Base-by-base conservation (phyloP, 2,797 vertebrate species). In the Lacerta bilineata region DNA sequence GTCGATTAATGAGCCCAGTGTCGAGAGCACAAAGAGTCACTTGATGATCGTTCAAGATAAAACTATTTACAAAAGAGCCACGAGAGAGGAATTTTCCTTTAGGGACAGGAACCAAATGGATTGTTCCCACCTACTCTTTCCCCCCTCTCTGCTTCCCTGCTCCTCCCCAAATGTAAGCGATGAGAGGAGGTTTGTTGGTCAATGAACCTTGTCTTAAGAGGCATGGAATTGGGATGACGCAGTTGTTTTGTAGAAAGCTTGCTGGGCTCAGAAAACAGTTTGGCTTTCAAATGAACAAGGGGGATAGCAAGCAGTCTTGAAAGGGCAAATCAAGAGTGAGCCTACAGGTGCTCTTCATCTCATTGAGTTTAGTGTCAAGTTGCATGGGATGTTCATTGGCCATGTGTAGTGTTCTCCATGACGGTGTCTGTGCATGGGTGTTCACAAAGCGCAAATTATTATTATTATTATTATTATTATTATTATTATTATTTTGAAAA, bases 11-110 rank as follows among this genome's bases (percentile, higher is more conserved):
- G 6, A 55, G 39, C 59, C 76, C 33, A 68, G 18, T 50, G 1
- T 8, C 15, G 66, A 25, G 71, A 92, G 41, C 0, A 75, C 55
- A 84, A 83, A 77, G 13, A 2, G 74, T 91, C 85, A 9, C 18
- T 80, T 89, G 93, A 92, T 93, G 87, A 74, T 8, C 39, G 89
- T 50, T 85, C 50, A 80, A 90, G 94, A 93, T 95, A 94, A 95
- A 68, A 91, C 88, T 91, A 94, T 95, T 95, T 94, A 93, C 89
- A 93, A 55, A 55, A 84, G 90, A 91, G 79, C 90, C 89, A 93
- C 92, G 93, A 96, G 94, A 95, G 95, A 91, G 84, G 92, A 96
- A 95, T 90, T 29, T 2, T 75, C n/a, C 90, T 92, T 92, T 91
- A 87, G 93, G 90, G 92, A 85, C 43, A 87, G 87, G 92, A 80